Conservation (phyloP, 1,140 invertebrate genomes). For the Drosophila orosa region DNA sequence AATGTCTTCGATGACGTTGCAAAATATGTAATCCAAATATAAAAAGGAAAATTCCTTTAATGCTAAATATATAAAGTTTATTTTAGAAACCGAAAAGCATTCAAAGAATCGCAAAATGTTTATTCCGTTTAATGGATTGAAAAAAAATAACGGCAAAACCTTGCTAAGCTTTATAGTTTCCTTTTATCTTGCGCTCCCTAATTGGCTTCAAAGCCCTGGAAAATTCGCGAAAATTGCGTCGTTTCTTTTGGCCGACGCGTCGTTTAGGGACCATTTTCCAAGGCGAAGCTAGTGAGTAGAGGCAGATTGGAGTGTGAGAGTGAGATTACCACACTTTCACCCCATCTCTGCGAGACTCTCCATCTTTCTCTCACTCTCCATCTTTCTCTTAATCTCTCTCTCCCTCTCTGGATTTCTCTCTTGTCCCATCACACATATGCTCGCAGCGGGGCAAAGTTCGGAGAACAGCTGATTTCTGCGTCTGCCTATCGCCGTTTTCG, state of each 20-base stretch:
- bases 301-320: no score
- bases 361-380: not conserved
- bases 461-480: conserved; percentile 47
- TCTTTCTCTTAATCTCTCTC: not conserved
- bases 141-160: conserved; percentile 14
- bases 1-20: not conserved
- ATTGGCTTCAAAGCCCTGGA: conserved; percentile 32
- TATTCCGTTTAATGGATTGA: conserved; percentile 24
- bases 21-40: not conserved
- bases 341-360: conserved; percentile 10
- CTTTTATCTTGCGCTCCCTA: conserved; percentile 14
- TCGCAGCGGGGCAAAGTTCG: conserved; percentile 28
- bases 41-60: not conserved
- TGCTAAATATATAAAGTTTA: not conserved
- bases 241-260: conserved; percentile 27
- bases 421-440: conserved; percentile 33
- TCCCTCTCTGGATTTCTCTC: not conserved
- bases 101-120: conserved; percentile 3
- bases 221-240: conserved; percentile 41
- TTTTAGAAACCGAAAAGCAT: not conserved
- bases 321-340: conserved; percentile 21
- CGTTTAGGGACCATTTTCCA: conserved; percentile 30
- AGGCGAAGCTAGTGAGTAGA: conserved; percentile 7
- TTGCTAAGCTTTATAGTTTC: conserved; percentile 15
- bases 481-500: conserved; percentile 36